Conservation (phyloP, 2,113 vertebrate genomes). For the Podarcis muralis region DNA sequence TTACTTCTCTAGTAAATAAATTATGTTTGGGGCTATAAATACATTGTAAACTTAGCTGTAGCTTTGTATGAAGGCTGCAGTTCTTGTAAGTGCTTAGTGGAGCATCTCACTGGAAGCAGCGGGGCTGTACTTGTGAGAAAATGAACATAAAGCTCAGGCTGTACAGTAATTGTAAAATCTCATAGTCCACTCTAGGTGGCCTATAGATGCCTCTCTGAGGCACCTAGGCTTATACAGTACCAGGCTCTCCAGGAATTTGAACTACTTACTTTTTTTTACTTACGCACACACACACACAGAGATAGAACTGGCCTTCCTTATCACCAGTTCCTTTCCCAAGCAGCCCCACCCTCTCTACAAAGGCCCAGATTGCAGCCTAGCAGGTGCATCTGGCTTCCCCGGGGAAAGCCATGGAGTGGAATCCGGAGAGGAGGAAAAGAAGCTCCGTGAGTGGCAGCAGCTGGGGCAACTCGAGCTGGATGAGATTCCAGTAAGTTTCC, state of each 20-base stretch:
- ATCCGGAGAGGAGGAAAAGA: background rate
- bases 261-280: background rate
- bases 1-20: background rate
- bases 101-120: background rate
- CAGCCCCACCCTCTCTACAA: conserved; percentile 8
- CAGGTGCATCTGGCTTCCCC: background rate
- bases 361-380: background rate
- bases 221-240: background rate
- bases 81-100: background rate
- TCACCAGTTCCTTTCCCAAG: background rate
- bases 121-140: background rate
- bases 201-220: background rate
- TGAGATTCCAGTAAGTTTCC: conserved; percentile 13
- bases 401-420: background rate
- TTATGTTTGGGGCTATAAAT: background rate
- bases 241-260: background rate
- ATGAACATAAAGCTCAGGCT: background rate
- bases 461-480: background rate
- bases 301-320: background rate
- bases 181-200: background rate
- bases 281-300: too few relatives aligned
- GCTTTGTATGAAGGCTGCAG: background rate
- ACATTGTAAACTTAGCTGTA: background rate
- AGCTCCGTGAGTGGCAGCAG: background rate
- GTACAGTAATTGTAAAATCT: background rate